Evolutionary conservation across 2,113 vertebrate genomes (phyloP).

Genomic region (Gila orcuttii): DNA sequence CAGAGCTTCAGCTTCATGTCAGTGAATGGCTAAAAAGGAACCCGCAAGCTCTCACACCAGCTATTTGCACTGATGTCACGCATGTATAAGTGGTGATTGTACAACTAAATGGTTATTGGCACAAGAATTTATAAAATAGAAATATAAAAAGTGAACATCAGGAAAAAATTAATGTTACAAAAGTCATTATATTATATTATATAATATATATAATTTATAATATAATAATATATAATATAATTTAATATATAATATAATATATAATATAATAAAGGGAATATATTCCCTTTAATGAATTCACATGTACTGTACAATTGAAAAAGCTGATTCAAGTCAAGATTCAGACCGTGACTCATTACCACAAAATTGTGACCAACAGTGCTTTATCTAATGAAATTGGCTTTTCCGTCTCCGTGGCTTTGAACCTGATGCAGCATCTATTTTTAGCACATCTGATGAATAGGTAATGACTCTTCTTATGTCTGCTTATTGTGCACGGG

Average conservation of each 20-base stretch:
- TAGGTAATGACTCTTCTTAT: background rate
- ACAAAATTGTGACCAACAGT: background rate
- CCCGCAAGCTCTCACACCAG: no score
- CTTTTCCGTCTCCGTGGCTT: background rate
- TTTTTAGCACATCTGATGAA: constrained; percentile 28
- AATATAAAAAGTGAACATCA: background rate
- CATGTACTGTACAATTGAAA: background rate
- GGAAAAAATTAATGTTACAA: background rate
- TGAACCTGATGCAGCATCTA: constrained; percentile 9
- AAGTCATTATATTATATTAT: background rate
- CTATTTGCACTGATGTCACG: no score
- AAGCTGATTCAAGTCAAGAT: background rate
- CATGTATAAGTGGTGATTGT: no score
- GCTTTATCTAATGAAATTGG: constrained; percentile 8
- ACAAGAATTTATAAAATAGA: no score
- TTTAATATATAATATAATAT: no score
- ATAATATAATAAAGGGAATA: no score
- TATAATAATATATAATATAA: no score
- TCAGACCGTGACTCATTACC: background rate
- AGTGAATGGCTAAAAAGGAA: background rate
- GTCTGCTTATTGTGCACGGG: background rate
- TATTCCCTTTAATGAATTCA: background rate
- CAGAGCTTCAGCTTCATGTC: background rate
- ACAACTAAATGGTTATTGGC: no score
- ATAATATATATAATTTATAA: no score